Conservation (phyloP, 2,113 vertebrate species). For the Cariama cristata region DNA sequence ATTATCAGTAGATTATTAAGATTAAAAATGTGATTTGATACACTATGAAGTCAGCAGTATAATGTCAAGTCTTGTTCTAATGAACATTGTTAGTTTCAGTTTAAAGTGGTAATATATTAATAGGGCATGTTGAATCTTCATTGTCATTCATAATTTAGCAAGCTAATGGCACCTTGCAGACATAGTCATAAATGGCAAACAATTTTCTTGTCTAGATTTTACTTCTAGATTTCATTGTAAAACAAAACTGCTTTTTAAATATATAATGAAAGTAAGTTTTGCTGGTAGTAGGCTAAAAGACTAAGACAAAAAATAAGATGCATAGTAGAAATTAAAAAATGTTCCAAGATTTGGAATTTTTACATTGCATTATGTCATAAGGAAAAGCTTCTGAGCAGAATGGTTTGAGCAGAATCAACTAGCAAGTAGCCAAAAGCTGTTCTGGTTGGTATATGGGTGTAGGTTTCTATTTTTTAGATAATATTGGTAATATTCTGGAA, state of each 20-base stretch:
- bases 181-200: not conserved
- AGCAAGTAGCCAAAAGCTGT: not conserved
- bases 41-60: not conserved
- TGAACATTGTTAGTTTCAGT: not conserved
- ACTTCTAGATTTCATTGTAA: not conserved
- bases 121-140: not conserved
- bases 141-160: not conserved
- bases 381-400: not conserved
- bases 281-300: not conserved
- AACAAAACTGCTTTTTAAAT: not conserved
- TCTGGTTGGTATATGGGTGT: not conserved
- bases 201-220: not conserved
- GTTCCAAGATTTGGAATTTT: not conserved
- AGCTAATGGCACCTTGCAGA: not conserved
- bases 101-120: not conserved
- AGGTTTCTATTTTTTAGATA: not conserved
- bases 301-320: not conserved
- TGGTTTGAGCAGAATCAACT: not conserved
- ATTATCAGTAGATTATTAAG: not conserved
- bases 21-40: not conserved
- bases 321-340: not conserved
- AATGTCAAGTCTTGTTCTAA: not conserved
- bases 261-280: not conserved
- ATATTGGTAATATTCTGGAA: not conserved
- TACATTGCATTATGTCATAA: not conserved